These are phyloP conservation scores for Pachycephus smyrnensis DNA, from an alignment of 2,888 invertebrate species.

Conservation along the genomic window DNA sequence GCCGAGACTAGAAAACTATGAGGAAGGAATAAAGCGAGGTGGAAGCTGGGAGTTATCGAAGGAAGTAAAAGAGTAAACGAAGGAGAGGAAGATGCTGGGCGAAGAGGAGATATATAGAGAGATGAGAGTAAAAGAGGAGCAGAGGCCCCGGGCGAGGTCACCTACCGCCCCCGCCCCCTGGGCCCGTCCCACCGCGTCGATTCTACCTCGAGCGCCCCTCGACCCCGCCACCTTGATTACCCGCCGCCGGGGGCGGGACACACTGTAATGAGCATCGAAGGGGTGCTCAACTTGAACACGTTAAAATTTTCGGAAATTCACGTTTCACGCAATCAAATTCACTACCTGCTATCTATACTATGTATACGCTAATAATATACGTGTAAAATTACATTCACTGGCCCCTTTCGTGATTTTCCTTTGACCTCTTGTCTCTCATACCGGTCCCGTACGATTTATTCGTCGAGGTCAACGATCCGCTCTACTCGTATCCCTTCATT, in stretches of 20 bases:
- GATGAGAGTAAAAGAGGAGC: slow-evolving; percentile 43
- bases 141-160: slow-evolving; percentile 66
- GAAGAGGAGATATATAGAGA: slow-evolving; percentile 26
- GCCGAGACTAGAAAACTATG: not conserved
- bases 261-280: slow-evolving; percentile 64
- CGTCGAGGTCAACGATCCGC: not conserved
- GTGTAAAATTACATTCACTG: not conserved
- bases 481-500: not conserved
- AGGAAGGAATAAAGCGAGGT: not conserved
- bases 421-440: not conserved
- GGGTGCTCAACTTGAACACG: slow-evolving; percentile 61
- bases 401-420: not conserved
- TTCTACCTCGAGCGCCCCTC: slow-evolving; percentile 37
- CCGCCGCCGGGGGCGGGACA: slow-evolving; percentile 65
- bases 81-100: slow-evolving; percentile 24
- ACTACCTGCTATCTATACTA: not conserved
- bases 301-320: slow-evolving; percentile 14
- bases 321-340: not conserved
- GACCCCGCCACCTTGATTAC: slow-evolving; percentile 60
- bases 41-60: not conserved
- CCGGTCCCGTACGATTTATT: not conserved
- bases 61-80: not conserved
- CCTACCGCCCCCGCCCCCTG: slow-evolving; percentile 57
- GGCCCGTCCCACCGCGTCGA: slow-evolving; percentile 42
- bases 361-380: not conserved